Base-by-base conservation (phyloP, 2,888 invertebrate genomes). In the Apomyelois bistriatella region DNA sequence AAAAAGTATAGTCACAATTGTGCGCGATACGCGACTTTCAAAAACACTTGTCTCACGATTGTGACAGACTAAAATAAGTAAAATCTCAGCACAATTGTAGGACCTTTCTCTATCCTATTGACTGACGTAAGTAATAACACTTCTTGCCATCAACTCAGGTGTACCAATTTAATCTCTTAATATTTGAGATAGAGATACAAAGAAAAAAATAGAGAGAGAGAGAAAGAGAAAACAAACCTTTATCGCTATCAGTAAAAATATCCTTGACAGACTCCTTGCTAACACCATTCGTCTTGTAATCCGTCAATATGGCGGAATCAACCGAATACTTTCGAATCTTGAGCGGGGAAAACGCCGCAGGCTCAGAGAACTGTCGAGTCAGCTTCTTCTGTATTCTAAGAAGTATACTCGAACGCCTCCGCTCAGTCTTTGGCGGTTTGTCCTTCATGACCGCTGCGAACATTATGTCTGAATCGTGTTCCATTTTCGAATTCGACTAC, bases 361-460 rank as follows among this genome's bases (percentile, higher is more conserved):
- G 89, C 30, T 83, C 87, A 0, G 89, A 89, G 0, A 64, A 62
- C 49, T 88, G 88, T 10, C 89, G 63, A 0, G 73, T 66, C 0
- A 88, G 13, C 22, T 86, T 89, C 69, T 83, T 88, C 61, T 83
- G 79, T 0, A 90, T 53, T 0, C 88, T 59, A 0, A 80, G 82
- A 64, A 90, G 88, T 10, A 90, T 84, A 35, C 85, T 85, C 0
- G 88, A 88, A 0, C 88, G 58, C 5, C 89, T 57, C 0, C 87
- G 57, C 13, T 79, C 74, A 0, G 70, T 54, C 52, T 84, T 52
- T 1, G 17, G 74, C 0, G 70, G 54, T 51, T 84, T 85, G 13
- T 78, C 72, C 50, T 80, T 78, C 67, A 74, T 66, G 58, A 79
- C 82, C 0, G 70, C 58, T 0, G 68, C 52, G 2, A 75, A 13